These are phyloP conservation scores for Leptura quadrifasciata DNA, from an alignment of 2,888 invertebrate species.

Conservation along the genomic window DNA sequence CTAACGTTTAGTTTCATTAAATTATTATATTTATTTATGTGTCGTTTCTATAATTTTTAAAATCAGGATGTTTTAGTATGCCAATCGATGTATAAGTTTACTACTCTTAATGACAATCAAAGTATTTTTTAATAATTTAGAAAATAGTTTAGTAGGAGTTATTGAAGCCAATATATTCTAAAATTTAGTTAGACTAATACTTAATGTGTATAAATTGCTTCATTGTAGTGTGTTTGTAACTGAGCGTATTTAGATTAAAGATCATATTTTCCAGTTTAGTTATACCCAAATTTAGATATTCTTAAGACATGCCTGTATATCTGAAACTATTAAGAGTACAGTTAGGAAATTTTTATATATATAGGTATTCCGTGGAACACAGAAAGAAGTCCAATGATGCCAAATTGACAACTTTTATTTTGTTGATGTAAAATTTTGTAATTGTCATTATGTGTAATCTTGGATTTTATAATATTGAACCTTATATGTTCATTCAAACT, in stretches of 20 bases:
- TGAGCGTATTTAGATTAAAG: constrained; percentile 25
- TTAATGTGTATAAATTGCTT: constrained; percentile 18
- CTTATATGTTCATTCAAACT: too few relatives aligned
- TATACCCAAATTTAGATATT: neutral
- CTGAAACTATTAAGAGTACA: too few relatives aligned
- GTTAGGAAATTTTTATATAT: too few relatives aligned
- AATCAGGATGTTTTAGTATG: constrained; percentile 5
- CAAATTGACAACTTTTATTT: too few relatives aligned
- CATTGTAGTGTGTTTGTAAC: constrained; percentile 5
- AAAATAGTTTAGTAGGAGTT: constrained; percentile 15
- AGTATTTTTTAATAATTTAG: constrained; percentile 29
- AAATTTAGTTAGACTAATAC: constrained; percentile 16
- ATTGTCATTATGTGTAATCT: too few relatives aligned
- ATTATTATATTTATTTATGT: neutral
- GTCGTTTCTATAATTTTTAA: neutral
- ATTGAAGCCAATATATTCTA: constrained; percentile 10
- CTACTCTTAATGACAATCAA: constrained; percentile 37
- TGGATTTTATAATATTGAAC: too few relatives aligned
- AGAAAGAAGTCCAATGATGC: too few relatives aligned
- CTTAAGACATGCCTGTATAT: too few relatives aligned
- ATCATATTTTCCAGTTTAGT: neutral
- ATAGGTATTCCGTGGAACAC: too few relatives aligned
- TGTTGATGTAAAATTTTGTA: too few relatives aligned
- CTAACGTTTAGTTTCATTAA: neutral
- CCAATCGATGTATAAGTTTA: constrained; percentile 18